Percentiles rank a stretch among this genome's conserved stretches.
phyloP scores from a whole-genome alignment of 2,797 vertebrate genomes.

The Mastacembelus armatus region DNA sequence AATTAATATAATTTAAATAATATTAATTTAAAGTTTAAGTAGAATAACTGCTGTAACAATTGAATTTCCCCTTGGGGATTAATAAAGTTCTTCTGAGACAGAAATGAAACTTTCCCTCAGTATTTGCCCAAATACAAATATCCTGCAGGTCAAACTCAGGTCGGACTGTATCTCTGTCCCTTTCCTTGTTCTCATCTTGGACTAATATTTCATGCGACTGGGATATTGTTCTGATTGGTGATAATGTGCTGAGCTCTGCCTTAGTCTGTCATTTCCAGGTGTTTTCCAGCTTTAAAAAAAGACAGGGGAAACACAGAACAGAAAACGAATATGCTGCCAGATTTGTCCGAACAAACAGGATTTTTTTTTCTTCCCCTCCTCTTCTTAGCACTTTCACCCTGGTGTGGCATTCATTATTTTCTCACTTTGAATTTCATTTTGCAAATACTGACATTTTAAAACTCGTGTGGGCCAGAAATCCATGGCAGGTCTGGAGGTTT shows the following conservation, averaged over 20 bases:
- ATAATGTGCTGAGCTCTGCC: too few species aligned
- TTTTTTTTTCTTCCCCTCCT: background rate
- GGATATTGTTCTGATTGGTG: slow-evolving; percentile 34
- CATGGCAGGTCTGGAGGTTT: slow-evolving; percentile 25
- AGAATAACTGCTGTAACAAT: too few species aligned
- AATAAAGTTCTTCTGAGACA: too few species aligned
- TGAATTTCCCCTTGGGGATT: too few species aligned
- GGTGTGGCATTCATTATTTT: background rate
- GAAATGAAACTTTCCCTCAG: too few species aligned
- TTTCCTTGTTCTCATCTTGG: slow-evolving; percentile 29
- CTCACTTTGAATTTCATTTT: background rate
- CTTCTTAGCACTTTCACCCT: background rate
- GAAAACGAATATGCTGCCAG: too few species aligned
- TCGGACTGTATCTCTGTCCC: too few species aligned
- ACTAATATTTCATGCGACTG: slow-evolving; percentile 44
- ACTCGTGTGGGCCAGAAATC: background rate
- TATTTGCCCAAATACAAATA: slow-evolving; percentile 61
- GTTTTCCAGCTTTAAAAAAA: slow-evolving; percentile 50
- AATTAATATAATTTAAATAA: too few species aligned
- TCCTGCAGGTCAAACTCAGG: slow-evolving; percentile 18
- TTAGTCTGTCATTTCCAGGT: slow-evolving; percentile 60
- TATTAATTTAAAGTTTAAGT: too few species aligned
- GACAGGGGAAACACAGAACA: background rate
- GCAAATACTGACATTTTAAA: background rate
- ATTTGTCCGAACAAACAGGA: background rate